phyloP scores from a whole-genome alignment of 2,888 invertebrate genomes.

The Drosophila falleni region DNA sequence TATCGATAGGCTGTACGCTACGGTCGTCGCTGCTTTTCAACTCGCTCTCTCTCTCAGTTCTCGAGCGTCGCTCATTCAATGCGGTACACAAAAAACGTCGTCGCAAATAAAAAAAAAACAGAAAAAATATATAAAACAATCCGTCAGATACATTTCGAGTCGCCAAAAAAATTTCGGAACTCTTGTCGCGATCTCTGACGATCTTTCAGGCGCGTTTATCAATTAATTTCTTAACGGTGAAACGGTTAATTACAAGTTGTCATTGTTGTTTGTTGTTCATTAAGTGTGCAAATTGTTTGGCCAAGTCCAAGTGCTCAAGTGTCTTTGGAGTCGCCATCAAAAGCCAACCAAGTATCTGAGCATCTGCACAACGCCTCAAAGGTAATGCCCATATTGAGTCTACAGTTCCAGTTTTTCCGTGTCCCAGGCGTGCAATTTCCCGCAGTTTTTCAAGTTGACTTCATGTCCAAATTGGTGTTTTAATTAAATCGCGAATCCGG shows the following conservation, averaged over 20 bases:
- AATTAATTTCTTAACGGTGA: slow-evolving; percentile 42
- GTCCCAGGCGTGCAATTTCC: slow-evolving; percentile 75
- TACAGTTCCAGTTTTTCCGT: slow-evolving; percentile 28
- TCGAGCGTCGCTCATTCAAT: slow-evolving; percentile 69
- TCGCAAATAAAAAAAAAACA: slow-evolving; percentile 1
- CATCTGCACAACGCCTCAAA: slow-evolving; percentile 47
- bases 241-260: slow-evolving; percentile 42
- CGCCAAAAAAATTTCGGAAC: slow-evolving; percentile 11
- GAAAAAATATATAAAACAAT: not conserved
- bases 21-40: slow-evolving; percentile 34
- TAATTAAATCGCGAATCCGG: slow-evolving; percentile 64
- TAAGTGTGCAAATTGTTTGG: slow-evolving; percentile 70
- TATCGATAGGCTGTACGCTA: slow-evolving; percentile 64
- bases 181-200: slow-evolving; percentile 30
- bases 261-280: slow-evolving; percentile 34
- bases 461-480: slow-evolving; percentile 47
- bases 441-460: slow-evolving; percentile 9
- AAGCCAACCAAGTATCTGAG: not conserved
- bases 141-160: slow-evolving; percentile 4
- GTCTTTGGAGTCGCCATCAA: slow-evolving; percentile 22
- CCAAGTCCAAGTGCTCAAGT: slow-evolving; percentile 18
- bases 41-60: slow-evolving; percentile 56
- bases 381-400: slow-evolving; percentile 62
- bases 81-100: slow-evolving; percentile 41
- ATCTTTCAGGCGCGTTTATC: slow-evolving; percentile 38